Evolutionary conservation across 2,888 invertebrate genomes (phyloP), one percentile per base, ranked within the genome.

Genomic region (Lasioglossum marginatum): DNA sequence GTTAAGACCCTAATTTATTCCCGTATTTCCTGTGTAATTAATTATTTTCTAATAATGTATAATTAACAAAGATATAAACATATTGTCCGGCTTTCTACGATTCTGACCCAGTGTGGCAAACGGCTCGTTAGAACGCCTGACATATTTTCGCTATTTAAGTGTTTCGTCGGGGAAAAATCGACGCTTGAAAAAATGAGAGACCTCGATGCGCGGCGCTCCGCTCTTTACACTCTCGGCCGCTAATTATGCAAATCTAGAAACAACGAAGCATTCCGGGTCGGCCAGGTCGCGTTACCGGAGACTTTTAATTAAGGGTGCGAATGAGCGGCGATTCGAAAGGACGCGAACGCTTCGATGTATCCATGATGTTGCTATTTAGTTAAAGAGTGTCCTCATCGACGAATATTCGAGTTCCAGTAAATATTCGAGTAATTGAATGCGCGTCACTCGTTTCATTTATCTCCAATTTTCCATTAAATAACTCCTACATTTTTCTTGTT

Each of bases 151-250:
- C 31, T 31, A 16, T 52, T n/a, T 3, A 63, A 57, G 31, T 16
- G 66, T 31, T 34, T n/a, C 57, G 92, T 91, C 93, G 37, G 92
- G 83, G 87, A 90, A 85, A 86, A 83, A 86, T 85, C 66, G 84
- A 85, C 90, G 91, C 88, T 92, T 91, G 90, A 92, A 93, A 93
- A 63, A 27, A 63, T 63, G 63, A 63, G 93, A 94, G 93, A 93
- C 90, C 92, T 92, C 92, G 91, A 92, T 92, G 85, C 84, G 87
- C 31, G 10, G 4, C 48, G 16, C 19, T 23, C 34, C 19, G 37
- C 66, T 45, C 43, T 43, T 31, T 76, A n/a, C 76, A 23, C 52
- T 63, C 48, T 63, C 19, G n/a, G 16, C 80, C 48, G 48, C 48
- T 72, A 60, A 81, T 81, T 73, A 83, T 66, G 72, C 76, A 73